A percentile compares a stretch with the other conserved stretches of the same genome.
phyloP scores from a whole-genome alignment of 2,888 invertebrate genomes.

The Ichneumon xanthorius region DNA sequence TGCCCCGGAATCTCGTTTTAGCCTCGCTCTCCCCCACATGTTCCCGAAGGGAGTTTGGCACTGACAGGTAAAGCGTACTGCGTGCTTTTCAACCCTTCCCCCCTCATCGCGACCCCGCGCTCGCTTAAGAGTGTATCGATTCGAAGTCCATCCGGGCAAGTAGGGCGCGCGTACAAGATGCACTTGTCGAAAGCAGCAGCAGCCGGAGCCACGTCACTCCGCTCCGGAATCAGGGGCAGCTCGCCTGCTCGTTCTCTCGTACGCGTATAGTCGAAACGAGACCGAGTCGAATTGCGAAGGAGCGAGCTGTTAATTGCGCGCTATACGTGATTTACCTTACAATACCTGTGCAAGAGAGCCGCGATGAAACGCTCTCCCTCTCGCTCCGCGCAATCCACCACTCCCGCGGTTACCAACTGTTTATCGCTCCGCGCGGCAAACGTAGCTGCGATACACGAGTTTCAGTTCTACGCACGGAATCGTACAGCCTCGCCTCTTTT shows the following conservation, averaged over 20 bases:
- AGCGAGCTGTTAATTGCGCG: slow-evolving; percentile 40
- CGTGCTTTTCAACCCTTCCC: slow-evolving; percentile 25
- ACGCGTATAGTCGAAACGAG: slow-evolving; percentile 29
- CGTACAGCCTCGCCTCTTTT: neutral
- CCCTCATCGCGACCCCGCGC: slow-evolving; percentile 38
- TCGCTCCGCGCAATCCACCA: slow-evolving; percentile 51
- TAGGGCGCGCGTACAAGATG: slow-evolving; percentile 67
- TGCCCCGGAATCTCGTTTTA: neutral
- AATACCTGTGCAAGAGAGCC: neutral
- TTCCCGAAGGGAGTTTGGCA: slow-evolving; percentile 17
- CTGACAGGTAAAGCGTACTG: slow-evolving; percentile 40
- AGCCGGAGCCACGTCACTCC: slow-evolving; percentile 26
- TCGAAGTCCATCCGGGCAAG: slow-evolving; percentile 65
- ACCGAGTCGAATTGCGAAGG: slow-evolving; percentile 41
- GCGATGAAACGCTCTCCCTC: slow-evolving; percentile 14
- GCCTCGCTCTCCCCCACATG: neutral
- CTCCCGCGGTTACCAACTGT: slow-evolving; percentile 49
- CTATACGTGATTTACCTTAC: slow-evolving; percentile 22
- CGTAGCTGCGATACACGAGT: slow-evolving; percentile 33
- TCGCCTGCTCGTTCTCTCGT: slow-evolving; percentile 5
- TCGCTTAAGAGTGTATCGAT: slow-evolving; percentile 66
- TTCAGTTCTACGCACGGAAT: slow-evolving; percentile 1
- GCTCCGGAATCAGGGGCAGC: slow-evolving; percentile 40
- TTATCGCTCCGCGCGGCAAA: slow-evolving; percentile 46
- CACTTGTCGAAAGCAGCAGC: slow-evolving; percentile 65